phyloP scores from a whole-genome alignment of 2,797 vertebrate genomes.

The Tapirus indicus region DNA sequence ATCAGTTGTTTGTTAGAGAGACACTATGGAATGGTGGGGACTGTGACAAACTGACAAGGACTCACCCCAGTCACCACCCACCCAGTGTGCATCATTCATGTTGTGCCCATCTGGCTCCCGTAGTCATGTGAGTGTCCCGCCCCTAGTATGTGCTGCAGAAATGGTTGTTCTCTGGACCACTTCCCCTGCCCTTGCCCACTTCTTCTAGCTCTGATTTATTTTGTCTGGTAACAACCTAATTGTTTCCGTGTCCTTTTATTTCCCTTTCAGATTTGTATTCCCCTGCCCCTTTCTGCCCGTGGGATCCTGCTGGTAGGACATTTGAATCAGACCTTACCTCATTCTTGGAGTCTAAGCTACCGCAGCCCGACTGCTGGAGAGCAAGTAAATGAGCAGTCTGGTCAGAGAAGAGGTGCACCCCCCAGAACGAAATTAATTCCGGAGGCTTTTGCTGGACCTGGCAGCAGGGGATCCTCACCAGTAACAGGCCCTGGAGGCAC shows the following conservation, averaged over 20 bases:
- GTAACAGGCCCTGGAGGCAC: neutral
- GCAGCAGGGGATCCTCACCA: neutral
- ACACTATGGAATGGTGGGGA: neutral
- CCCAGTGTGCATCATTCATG: accelerated
- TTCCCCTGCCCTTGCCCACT: neutral
- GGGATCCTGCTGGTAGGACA: constrained; percentile 69
- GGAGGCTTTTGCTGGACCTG: neutral
- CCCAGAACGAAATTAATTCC: neutral
- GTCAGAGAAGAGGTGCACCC: neutral
- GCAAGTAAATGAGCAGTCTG: constrained; percentile 68
- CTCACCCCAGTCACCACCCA: neutral
- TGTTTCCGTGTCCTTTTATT: constrained; percentile 65
- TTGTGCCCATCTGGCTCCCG: neutral
- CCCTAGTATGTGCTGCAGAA: neutral
- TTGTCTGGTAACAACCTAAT: constrained; percentile 57
- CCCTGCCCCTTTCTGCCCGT: constrained; percentile 32
- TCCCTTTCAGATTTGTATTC: constrained; percentile 76
- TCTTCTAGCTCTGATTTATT: constrained; percentile 56
- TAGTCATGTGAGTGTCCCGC: neutral
- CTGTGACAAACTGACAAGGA: neutral
- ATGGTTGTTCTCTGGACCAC: neutral
- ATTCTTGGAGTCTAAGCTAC: constrained; percentile 70
- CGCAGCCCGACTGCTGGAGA: constrained; percentile 49
- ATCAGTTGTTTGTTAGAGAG: neutral
- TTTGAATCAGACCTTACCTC: constrained; percentile 82